A percentile compares a stretch with the other conserved stretches of the same genome.
phyloP scores from a whole-genome alignment of 2,113 vertebrate species.

The Centropristis striata region DNA sequence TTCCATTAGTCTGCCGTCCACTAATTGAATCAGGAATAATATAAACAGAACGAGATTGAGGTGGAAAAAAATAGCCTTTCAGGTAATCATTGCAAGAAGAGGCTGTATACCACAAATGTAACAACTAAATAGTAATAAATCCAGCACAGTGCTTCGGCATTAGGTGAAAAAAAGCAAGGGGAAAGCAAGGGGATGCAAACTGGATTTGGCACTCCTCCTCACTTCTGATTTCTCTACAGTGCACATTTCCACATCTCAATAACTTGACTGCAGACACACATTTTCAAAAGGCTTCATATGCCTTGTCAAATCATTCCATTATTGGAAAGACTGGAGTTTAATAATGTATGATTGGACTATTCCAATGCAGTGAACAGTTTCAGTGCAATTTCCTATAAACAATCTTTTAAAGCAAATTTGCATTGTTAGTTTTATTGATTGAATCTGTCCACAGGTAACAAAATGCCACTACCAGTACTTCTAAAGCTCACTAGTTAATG shows the following conservation, averaged over 20 bases:
- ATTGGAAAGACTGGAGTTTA: background rate
- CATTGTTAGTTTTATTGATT: background rate
- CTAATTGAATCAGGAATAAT: constrained; percentile 65
- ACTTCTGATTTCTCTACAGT: background rate
- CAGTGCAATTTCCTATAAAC: background rate
- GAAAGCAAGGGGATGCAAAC: constrained; percentile 10
- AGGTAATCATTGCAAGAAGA: constrained; percentile 29
- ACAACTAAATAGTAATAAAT: constrained; percentile 26
- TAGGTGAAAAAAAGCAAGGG: background rate
- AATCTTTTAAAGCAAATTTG: background rate
- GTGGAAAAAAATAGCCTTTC: constrained; percentile 37
- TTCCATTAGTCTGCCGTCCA: constrained; percentile 42
- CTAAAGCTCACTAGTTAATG: too few species aligned
- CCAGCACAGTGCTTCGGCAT: background rate
- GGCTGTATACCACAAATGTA: constrained; percentile 18
- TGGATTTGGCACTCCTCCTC: background rate
- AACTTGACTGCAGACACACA: background rate
- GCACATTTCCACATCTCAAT: background rate
- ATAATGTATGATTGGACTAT: background rate
- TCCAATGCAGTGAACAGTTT: background rate
- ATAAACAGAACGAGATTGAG: constrained; percentile 53
- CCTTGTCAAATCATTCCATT: background rate
- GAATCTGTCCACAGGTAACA: background rate
- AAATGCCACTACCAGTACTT: background rate
- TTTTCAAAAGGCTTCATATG: background rate